Evolutionary conservation across 2,113 vertebrate genomes (phyloP), one percentile per base, ranked within the genome.

Genomic region (Oceanites oceanicus): DNA sequence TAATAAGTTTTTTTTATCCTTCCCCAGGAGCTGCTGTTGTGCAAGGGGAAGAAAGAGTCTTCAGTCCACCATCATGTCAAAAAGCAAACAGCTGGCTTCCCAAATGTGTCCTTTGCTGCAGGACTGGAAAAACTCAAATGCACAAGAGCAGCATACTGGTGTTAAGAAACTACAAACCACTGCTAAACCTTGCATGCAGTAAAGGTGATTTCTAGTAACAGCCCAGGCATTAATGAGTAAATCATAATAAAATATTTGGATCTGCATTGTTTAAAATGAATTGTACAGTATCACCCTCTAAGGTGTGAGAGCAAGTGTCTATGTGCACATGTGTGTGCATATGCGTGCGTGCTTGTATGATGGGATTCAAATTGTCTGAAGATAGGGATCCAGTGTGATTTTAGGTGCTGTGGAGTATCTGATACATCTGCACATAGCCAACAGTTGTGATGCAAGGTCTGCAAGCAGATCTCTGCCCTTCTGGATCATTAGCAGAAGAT

Each of bases 281-380:
- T 14, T 45, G 17, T 12, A 44, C 1, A 0, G 30, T 44, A 32
- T 86, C 59, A 38, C 4, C 17, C 18, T 82, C 25, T 32, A 40
- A 15, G 15, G 8, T 4, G 13, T 20, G 44, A 77, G 29, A 65
- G 16, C 2, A 7, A 47, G 23, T 5, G 42, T 23, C 26, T 21
- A 0, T 5, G 2, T 42, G 27, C 1, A 1, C 3, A 1, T 22
- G 38, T 44, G 19, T 26, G 40, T 14, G 8, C 23, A 13, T 9
- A 26, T 17, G 13, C 15, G 10, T 30, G 27, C 5, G 4, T 15
- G 18, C n/a, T 56, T 73, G 29, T 16, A 77, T 70, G 59, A 61
- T 1, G 10, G 32, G 32, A 42, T 29, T n/a, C 21, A 27, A n/a
- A 38, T 3, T 55, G 13, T 23, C 40, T 45, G 40, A 76, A 63